phyloP scores from a whole-genome alignment of 2,113 vertebrate genomes.

The Zosterops hypoxanthus region DNA sequence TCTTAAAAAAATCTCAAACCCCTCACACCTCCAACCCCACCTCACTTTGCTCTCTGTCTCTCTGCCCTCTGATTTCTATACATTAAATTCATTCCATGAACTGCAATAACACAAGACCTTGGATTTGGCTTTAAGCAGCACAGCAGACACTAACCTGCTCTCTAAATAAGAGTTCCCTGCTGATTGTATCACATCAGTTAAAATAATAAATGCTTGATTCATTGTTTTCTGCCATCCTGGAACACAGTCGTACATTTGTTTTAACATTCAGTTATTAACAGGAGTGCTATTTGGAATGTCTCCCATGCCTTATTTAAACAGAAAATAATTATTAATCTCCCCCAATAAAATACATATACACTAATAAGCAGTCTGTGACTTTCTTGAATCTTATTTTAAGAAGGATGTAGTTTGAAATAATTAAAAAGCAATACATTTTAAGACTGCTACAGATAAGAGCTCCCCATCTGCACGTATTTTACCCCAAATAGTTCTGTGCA shows the following conservation, averaged over 20 bases:
- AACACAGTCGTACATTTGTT: accelerated
- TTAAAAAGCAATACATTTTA: neutral
- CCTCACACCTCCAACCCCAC: neutral
- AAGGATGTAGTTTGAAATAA: neutral
- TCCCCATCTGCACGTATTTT: neutral
- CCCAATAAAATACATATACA: neutral
- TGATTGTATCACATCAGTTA: neutral
- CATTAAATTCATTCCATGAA: neutral
- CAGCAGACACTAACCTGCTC: neutral
- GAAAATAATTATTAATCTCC: neutral
- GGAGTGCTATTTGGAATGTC: neutral
- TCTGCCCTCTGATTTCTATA: neutral
- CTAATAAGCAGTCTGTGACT: neutral
- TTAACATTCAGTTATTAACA: neutral
- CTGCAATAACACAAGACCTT: neutral
- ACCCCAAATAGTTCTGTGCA: neutral
- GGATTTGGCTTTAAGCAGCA: neutral
- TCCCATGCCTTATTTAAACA: neutral
- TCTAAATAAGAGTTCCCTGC: neutral
- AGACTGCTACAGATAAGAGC: neutral
- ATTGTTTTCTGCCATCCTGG: neutral
- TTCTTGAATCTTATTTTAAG: neutral
- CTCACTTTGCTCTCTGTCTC: neutral
- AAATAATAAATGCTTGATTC: neutral
- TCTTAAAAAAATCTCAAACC: neutral